These are phyloP conservation scores for Eubasilissa splendida DNA, from an alignment of 2,888 invertebrate genomes.

Conservation along the genomic window DNA sequence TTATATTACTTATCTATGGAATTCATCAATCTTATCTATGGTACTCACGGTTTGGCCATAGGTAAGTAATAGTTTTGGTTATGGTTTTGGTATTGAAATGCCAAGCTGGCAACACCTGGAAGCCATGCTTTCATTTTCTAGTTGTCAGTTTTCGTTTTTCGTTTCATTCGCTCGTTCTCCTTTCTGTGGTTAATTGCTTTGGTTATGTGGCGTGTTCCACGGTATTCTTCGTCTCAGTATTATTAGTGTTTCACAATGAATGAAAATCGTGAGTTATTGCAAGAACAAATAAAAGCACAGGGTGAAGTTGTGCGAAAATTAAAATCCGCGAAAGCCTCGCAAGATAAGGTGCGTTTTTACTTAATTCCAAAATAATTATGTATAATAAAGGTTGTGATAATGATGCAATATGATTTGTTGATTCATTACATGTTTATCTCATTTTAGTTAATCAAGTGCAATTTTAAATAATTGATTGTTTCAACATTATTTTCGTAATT, in stretches of 20 bases:
- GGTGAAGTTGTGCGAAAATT: conserved; percentile 87
- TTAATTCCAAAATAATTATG: background rate
- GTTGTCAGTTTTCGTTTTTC: conserved; percentile 34
- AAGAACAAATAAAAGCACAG: conserved; percentile 79
- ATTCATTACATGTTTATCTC: conserved; percentile 3
- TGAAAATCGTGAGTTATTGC: conserved; percentile 71
- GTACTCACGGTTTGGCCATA: too few species aligned
- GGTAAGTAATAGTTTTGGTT: too few species aligned
- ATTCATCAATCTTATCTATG: too few species aligned
- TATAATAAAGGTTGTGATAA: background rate
- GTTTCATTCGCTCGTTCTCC: conserved; percentile 10
- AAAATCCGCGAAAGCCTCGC: conserved; percentile 85
- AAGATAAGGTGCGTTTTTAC: conserved; percentile 76
- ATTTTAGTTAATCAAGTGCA: too few species aligned
- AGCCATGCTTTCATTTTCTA: conserved; percentile 45
- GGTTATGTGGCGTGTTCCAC: conserved; percentile 26
- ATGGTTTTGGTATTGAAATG: too few species aligned
- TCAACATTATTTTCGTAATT: too few species aligned
- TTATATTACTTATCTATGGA: too few species aligned
- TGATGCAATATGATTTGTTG: conserved; percentile 49
- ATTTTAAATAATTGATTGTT: too few species aligned
- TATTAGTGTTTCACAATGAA: conserved; percentile 62
- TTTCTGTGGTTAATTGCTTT: conserved; percentile 11
- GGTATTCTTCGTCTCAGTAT: background rate
- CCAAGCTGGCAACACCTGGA: conserved; percentile 7